Evolutionary conservation across 2,113 vertebrate species (phyloP).

Genomic region (Podarcis muralis): DNA sequence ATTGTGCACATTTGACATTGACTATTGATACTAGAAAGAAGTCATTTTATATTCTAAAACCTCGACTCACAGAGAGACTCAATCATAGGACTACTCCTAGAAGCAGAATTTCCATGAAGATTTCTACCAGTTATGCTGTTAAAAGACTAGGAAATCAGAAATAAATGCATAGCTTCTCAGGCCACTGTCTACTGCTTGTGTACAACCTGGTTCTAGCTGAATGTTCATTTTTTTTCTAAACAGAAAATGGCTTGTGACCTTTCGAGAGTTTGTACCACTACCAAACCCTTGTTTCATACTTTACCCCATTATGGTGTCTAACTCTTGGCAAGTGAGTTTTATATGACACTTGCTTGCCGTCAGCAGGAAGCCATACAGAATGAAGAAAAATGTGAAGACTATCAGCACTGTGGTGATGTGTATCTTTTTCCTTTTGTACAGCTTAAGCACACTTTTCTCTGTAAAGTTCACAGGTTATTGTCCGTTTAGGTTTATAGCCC

Average conservation of each 20-base stretch:
- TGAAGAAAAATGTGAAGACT: not conserved
- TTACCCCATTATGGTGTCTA: not conserved
- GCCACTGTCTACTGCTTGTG: not conserved
- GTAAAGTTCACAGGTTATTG: not conserved
- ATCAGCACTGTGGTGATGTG: not conserved
- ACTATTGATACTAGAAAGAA: not conserved
- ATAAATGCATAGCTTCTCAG: not conserved
- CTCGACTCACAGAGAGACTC: not conserved
- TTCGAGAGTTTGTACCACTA: not conserved
- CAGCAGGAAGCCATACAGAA: not conserved
- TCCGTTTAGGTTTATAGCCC: not conserved
- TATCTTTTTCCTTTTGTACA: not conserved
- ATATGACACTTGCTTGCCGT: not conserved
- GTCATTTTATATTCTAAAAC: not conserved
- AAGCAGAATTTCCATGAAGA: not conserved
- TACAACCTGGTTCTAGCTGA: not conserved
- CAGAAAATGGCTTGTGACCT: not conserved
- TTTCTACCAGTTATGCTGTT: not conserved
- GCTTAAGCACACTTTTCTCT: not conserved
- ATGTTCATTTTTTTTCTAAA: not conserved
- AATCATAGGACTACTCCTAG: not conserved
- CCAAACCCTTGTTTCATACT: not conserved
- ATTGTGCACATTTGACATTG: not conserved
- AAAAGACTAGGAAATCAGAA: not conserved
- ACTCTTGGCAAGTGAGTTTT: not conserved